Base-by-base conservation (phyloP, 2,888 invertebrate species). In the Rosalia funebris region DNA sequence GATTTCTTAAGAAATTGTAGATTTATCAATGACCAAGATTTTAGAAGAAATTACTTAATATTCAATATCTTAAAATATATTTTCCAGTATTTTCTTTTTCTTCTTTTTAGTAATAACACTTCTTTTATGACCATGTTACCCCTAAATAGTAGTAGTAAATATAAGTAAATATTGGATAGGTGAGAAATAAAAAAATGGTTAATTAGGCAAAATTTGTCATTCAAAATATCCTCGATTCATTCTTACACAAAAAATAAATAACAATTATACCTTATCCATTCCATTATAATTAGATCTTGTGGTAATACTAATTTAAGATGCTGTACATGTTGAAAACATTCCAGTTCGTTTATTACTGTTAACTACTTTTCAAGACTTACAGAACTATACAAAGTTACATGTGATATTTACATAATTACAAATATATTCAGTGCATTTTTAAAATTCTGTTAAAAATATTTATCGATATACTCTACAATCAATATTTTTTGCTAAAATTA, bases 371-470 rank as follows among this genome's bases (percentile, higher is more conserved):
- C 48, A 34, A 50, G 39, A 36, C 47, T 17, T 15, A 25, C 16
- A 39, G 20, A 19, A 19, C 39, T 19, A 12, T 15, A 14, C 19
- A 36, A 46, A 44, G 20, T 12, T 44, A 44, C 44, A 44, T 54
- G 60, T 19, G 57, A 46, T 74, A 74, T 74, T 62, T 74, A 74
- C 74, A 73, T 71, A 71, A 65, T 69, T 71, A 71, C 69, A 50
- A 62, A 50, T 47, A 39, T 34, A 56, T 62, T 61, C 62, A 65
- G 66, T 68, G 70, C 63, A 60, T 57, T 25, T 50, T 50, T 50
- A 39, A 50, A 45, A 45, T 31, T 25, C 20, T 25, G 39, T 11
- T 36, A 14, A 48, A 25, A 46, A 17, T 36, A 37, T 11, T 12
- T 16, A 12, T 34, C 32, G 31, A 32, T 31, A 36, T 48, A 36